These are phyloP conservation scores for Champsocephalus gunnari DNA, from an alignment of 2,797 vertebrate species.

Conservation along the genomic window DNA sequence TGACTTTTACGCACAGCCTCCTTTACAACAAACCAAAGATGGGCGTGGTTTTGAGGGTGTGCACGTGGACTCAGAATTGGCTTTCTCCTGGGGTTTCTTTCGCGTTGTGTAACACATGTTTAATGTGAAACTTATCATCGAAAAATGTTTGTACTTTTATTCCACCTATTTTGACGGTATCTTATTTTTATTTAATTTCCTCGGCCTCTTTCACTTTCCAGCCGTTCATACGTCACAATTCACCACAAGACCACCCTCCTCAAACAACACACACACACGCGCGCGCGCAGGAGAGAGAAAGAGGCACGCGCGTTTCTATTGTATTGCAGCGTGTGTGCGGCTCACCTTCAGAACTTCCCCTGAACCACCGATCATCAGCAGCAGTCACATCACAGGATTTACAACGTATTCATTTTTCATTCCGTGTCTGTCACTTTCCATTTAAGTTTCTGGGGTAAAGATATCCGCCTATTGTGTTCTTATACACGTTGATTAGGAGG, in stretches of 20 bases:
- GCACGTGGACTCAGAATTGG: neutral
- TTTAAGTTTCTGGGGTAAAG: neutral
- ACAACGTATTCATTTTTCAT: neutral
- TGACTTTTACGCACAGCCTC: neutral
- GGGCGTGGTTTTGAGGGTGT: neutral
- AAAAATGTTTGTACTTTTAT: too few species aligned
- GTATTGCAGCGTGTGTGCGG: constrained; percentile 14
- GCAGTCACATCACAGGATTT: neutral
- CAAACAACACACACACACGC: neutral
- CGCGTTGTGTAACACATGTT: neutral
- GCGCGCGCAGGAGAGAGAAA: neutral
- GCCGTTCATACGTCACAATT: neutral
- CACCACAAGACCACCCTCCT: constrained; percentile 5
- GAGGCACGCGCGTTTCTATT: constrained; percentile 13
- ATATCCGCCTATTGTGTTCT: too few species aligned
- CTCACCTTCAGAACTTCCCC: constrained; percentile 8
- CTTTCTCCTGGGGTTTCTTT: neutral
- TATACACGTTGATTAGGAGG: neutral
- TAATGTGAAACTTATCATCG: neutral
- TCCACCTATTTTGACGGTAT: too few species aligned
- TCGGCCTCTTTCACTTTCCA: neutral
- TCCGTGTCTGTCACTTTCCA: too few species aligned
- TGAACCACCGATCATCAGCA: neutral
- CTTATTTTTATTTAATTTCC: neutral
- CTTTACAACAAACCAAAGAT: neutral